phyloP scores from a whole-genome alignment of 2,797 vertebrate genomes.

The Sebastes hubbsi region DNA sequence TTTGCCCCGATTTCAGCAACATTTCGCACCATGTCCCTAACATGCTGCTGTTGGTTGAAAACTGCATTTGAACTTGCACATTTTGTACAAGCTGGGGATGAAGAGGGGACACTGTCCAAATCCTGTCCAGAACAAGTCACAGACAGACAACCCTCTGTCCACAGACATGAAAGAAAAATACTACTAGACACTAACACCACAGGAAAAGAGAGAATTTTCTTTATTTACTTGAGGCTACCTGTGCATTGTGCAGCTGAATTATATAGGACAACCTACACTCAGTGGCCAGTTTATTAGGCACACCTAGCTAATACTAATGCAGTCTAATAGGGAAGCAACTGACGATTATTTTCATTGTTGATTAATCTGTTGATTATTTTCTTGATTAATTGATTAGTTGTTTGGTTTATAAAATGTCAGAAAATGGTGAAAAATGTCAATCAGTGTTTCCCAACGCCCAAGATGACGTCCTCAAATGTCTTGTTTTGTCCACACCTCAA shows the following conservation, averaged over 20 bases:
- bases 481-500: no score
- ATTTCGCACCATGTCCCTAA: neutral
- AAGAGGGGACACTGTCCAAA: neutral
- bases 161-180: neutral
- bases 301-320: neutral
- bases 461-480: no score
- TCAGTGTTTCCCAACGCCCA: no score
- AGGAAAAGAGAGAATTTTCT: neutral
- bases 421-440: no score
- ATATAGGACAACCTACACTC: neutral
- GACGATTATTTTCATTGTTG: no score
- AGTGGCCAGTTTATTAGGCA: no score
- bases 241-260: neutral
- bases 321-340: neutral
- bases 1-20: neutral
- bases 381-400: no score
- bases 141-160: neutral
- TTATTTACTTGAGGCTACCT: neutral
- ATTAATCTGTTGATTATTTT: no score
- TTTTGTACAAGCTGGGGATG: neutral
- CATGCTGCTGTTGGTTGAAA: neutral
- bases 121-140: neutral
- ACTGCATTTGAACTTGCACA: neutral
- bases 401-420: no score
- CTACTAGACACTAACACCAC: neutral